phyloP scores from a whole-genome alignment of 2,113 vertebrate species.

The Tricholaema leucomelas region DNA sequence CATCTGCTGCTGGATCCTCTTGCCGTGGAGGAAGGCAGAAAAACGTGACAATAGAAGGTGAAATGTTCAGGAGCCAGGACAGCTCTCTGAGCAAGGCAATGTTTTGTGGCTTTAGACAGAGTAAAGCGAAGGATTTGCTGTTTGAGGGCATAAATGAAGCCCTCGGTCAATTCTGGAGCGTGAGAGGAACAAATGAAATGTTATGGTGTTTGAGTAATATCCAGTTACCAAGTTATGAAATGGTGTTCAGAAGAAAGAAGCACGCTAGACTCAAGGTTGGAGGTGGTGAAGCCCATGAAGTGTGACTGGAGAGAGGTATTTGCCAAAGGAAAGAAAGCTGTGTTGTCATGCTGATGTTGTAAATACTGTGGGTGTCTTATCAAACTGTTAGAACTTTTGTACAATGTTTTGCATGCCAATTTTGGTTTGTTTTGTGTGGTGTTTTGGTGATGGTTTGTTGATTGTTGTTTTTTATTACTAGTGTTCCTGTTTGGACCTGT shows the following conservation, averaged over 20 bases:
- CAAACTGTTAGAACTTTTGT: not conserved
- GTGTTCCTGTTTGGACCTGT: not conserved
- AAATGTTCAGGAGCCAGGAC: not conserved
- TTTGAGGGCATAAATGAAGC: not conserved
- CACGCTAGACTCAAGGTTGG: not conserved
- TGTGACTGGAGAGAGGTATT: not conserved
- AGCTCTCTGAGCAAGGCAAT: rapidly evolving
- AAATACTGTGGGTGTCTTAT: not conserved
- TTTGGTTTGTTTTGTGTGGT: not conserved
- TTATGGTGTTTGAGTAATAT: not conserved
- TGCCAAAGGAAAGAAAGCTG: not conserved
- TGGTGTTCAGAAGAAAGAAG: not conserved
- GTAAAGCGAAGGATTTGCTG: not conserved
- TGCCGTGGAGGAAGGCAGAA: not conserved
- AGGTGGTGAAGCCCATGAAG: rapidly evolving
- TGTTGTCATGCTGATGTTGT: not conserved
- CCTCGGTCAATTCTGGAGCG: not conserved
- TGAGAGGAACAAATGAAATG: not conserved
- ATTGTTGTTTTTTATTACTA: not conserved
- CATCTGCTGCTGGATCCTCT: not conserved
- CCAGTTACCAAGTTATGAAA: not conserved
- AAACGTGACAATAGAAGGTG: not conserved
- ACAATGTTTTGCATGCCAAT: not conserved
- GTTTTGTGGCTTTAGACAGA: not conserved
- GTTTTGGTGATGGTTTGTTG: too few relatives aligned